Evolutionary conservation across 1,140 invertebrate genomes (phyloP), one percentile per base, ranked within the genome.

Genomic region (Platyura marginata): DNA sequence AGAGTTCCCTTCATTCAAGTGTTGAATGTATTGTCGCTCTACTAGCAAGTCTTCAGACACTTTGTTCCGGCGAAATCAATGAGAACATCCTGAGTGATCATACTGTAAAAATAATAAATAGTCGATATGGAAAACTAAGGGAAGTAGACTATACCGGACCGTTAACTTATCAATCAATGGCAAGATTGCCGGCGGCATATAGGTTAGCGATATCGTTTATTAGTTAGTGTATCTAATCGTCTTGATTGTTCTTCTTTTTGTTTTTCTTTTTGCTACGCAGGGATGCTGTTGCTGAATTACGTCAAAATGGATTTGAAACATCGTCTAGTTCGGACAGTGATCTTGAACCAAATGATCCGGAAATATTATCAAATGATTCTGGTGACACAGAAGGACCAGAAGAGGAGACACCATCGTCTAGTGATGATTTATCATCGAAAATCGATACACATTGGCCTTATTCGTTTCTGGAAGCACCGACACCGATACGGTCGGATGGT

Each of bases 21-120:
- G 81, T 92, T 1, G 77, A 79, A 43, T 91, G 88, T 55, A 77
- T 92, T 15, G 78, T 85, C 4, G 76, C 82, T 1, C 70, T 95
- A 49, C 63, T 94, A 13, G 76, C 77, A 25, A 81, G 86, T 5
- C 62, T 95, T 18, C 81, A 91, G 57, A 75, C 80, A 45, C 64
- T 93, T 0, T 83, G 81, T 52, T 72, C 72, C 10, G 77, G 78
- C 1, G 67, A 81, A 63, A 62, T 85, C 48, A 69, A 65, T 53
- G 68, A 74, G 35, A 65, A 63, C 21, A 62, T 58, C 48, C 53
- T 61, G 8, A 61, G 56, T 20, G 58, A 61, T 29, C 46, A 49
- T 51, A 61, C 59, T 20, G 69, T 72, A 0, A 63, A 71, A 13
- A 71, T 75, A 21, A 79, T 89, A 8, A 77, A 88, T 50, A 61